Conservation (phyloP, 2,113 vertebrate species). For the Motacilla tschutschensis region DNA sequence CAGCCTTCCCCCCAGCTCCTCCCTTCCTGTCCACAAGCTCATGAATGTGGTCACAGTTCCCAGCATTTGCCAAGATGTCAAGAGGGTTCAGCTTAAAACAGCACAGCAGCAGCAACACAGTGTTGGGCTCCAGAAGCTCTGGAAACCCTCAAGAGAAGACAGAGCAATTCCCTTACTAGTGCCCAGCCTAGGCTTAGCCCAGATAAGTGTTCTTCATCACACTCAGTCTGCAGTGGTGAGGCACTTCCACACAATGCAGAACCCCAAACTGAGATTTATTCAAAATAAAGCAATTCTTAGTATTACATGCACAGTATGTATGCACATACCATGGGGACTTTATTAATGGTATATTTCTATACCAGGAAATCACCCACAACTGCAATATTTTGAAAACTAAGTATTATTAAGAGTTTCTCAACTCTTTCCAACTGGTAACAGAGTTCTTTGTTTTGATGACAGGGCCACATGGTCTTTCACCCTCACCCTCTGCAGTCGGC, state of each 20-base stretch:
- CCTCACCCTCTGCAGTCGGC: rapidly evolving
- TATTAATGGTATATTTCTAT: not conserved
- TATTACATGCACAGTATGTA: not conserved
- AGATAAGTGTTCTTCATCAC: not conserved
- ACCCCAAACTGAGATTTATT: not conserved
- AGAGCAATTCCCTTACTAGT: rapidly evolving
- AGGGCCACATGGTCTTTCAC: not conserved
- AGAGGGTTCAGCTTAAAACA: not conserved
- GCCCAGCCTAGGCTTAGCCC: not conserved
- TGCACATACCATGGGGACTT: not conserved
- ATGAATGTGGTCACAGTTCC: rapidly evolving
- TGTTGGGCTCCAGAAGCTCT: not conserved
- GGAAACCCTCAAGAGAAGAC: not conserved
- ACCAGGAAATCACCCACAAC: not conserved
- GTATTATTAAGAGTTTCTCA: not conserved
- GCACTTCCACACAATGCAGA: not conserved
- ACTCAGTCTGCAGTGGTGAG: not conserved
- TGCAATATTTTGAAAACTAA: not conserved
- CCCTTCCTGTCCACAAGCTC: not conserved
- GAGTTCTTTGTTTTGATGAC: not conserved
- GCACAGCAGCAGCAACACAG: not conserved
- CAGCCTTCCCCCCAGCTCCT: not conserved
- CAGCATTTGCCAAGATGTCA: not conserved
- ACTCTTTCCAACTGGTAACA: not conserved
- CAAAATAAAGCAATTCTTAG: not conserved